Conservation (phyloP, 2,888 invertebrate species). For the Eumerus sabulonum region DNA sequence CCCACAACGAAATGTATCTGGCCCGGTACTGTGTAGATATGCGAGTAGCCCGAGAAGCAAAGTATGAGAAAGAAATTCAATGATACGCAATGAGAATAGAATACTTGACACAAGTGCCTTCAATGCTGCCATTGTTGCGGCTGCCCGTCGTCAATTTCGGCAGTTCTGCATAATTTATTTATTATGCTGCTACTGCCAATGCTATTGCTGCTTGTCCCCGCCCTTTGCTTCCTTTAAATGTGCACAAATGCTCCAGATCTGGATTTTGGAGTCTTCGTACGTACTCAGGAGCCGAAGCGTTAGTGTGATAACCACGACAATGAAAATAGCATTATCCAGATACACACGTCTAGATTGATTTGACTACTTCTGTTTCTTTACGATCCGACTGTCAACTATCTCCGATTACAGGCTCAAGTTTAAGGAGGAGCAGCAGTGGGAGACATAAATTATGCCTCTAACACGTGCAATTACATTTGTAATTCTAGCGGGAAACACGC, state of each 20-base stretch:
- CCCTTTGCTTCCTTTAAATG: conserved; percentile 23
- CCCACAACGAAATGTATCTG: background rate
- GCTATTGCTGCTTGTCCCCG: conserved; percentile 11
- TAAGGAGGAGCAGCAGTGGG: conserved; percentile 2
- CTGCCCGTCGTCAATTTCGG: background rate
- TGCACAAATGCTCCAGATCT: conserved; percentile 44
- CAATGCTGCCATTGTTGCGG: conserved; percentile 1
- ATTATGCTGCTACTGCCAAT: conserved; percentile 18
- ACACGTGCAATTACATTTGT: conserved; percentile 50
- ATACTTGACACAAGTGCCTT: conserved; percentile 16
- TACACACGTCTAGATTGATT: too few species aligned
- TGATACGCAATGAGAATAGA: conserved; percentile 3
- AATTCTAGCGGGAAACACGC: conserved; percentile 27
- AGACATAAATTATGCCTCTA: conserved; percentile 36
- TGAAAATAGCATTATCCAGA: background rate
- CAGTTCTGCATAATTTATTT: conserved; percentile 35
- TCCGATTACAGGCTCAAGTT: conserved; percentile 44
- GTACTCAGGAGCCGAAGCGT: conserved; percentile 18
- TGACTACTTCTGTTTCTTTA: conserved; percentile 5
- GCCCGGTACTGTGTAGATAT: conserved; percentile 13
- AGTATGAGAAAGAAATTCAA: background rate
- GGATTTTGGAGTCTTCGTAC: too few species aligned
- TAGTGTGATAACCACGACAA: conserved; percentile 26
- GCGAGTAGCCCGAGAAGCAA: background rate
- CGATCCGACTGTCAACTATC: too few species aligned